Evolutionary conservation across 1,140 invertebrate species (phyloP).

Genomic region (Trichomalopsis sarcophagae): DNA sequence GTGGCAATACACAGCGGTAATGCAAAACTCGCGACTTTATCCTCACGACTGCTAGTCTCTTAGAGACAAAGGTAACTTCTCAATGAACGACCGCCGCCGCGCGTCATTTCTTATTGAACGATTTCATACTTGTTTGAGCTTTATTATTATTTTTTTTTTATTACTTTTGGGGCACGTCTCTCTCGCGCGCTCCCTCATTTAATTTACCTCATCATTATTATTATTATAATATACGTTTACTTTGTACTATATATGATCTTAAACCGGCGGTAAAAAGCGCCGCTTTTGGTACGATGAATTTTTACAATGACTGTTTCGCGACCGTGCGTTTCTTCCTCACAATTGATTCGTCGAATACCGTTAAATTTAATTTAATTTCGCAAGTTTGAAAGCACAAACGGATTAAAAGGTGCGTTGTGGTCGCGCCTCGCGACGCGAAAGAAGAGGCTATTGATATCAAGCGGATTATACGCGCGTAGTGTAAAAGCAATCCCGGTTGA

Average conservation of each 20-base stretch:
- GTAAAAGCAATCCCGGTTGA: not conserved
- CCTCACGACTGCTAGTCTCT: slow-evolving; percentile 28
- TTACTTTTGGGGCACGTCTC: slow-evolving; percentile 30
- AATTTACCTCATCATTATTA: slow-evolving; percentile 70
- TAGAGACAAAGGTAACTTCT: slow-evolving; percentile 54
- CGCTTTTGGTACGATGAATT: slow-evolving; percentile 68
- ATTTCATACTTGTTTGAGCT: slow-evolving; percentile 23
- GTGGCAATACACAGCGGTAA: slow-evolving; percentile 26
- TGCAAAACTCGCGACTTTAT: slow-evolving; percentile 8
- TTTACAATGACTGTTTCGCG: slow-evolving; percentile 58
- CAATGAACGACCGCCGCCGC: slow-evolving; percentile 50
- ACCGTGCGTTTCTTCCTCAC: slow-evolving; percentile 49
- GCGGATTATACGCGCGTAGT: not conserved
- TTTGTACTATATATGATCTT: slow-evolving; percentile 76
- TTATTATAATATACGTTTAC: slow-evolving; percentile 71
- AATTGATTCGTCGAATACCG: slow-evolving; percentile 19
- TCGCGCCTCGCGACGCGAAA: not conserved
- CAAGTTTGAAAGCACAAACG: slow-evolving; percentile 16
- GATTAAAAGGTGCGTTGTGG: not conserved
- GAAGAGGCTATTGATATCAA: not conserved
- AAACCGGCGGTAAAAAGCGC: slow-evolving; percentile 65
- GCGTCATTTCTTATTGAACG: slow-evolving; percentile 49
- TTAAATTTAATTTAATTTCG: not conserved
- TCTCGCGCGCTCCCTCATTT: slow-evolving; percentile 51
- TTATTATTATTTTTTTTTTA: too few relatives aligned